Base-by-base conservation (phyloP, 2,888 invertebrate genomes). In the Ormyrus labotus region DNA sequence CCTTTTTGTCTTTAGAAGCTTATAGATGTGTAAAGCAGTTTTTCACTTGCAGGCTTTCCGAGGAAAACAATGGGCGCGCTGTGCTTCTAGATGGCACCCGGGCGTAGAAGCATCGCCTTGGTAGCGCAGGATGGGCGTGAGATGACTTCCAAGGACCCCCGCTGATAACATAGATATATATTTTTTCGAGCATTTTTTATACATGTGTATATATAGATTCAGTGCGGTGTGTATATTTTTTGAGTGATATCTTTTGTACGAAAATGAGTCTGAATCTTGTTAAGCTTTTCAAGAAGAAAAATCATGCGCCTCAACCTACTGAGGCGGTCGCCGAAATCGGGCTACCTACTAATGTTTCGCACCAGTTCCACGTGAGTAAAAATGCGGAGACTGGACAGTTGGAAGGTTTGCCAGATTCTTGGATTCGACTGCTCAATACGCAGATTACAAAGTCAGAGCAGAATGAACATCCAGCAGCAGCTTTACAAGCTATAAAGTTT, bases 401-500 rank as follows among this genome's bases (percentile, higher is more conserved):
- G 85, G 96, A 96, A 86, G 98, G 98, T 0, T 92, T 98, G 64
- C 98, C 98, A 0, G 93, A 94, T 53, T 93, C 96, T 50, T 97
- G 97, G 97, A 91, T 95, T 78, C 92, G 95, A 69, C 92, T 96
- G 73, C 92, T 98, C 84, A 94, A 96, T 87, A 94, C 95, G 13
- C 96, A 97, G 89, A 96, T 98, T 84, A 95, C 96, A 57, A 94
- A 95, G 86, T 95, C 95, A 60, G 98, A 98, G 89, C 97, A 97
- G 91, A 94, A 95, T 89, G 94, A 97, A 86, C 96, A 98, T 91
- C 98, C 98, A 3, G 94, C 95, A 86, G 97, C 97, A 57, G 97
- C 97, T 1, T 94, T 97, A 77, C 96, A 97, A 88, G 98, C 98
- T 48, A 94, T 98, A 73, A 96, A 96, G 87, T 97, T 95, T 89